Conservation (phyloP, 2,888 invertebrate genomes). For the Harmothoe impar region DNA sequence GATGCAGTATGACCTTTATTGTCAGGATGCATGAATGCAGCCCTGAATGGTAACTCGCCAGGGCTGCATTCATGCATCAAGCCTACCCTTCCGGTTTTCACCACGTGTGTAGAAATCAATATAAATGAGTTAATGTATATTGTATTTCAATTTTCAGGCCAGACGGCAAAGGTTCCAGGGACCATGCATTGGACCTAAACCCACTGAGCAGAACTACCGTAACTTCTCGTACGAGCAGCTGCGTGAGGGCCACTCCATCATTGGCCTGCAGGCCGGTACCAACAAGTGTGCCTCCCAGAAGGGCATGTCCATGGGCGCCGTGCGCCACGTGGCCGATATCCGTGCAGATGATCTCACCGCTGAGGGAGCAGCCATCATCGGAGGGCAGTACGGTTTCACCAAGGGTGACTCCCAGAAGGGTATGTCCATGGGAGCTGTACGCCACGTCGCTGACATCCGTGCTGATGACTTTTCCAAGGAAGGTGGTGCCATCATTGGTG, state of each 20-base stretch:
- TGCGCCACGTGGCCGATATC: conserved; percentile 74
- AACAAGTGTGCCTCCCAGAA: conserved; percentile 80
- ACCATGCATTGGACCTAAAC: conserved; percentile 80
- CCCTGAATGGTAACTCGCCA: no score
- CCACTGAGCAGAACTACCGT: conserved; percentile 77
- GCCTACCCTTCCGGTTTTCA: no score
- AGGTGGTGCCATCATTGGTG: conserved; percentile 76
- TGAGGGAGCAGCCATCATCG: conserved; percentile 71
- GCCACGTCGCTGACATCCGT: conserved; percentile 79
- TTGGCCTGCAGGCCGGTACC: conserved; percentile 79
- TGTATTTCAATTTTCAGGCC: no score
- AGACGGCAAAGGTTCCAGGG: conserved; percentile 81
- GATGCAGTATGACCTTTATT: no score
- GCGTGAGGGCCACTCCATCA: conserved; percentile 75
- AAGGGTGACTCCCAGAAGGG: conserved; percentile 80
- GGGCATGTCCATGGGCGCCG: conserved; percentile 78
- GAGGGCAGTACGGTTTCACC: conserved; percentile 79
- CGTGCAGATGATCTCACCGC: conserved; percentile 67
- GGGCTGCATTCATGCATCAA: no score
- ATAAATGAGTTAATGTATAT: no score
- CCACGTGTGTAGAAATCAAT: no score
- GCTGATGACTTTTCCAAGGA: conserved; percentile 75
- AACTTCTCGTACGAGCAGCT: conserved; percentile 81
- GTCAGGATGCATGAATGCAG: no score
- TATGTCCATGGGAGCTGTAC: conserved; percentile 78